Evolutionary conservation across 2,797 vertebrate genomes (phyloP).

Genomic region (Lithobates sylvaticus): DNA sequence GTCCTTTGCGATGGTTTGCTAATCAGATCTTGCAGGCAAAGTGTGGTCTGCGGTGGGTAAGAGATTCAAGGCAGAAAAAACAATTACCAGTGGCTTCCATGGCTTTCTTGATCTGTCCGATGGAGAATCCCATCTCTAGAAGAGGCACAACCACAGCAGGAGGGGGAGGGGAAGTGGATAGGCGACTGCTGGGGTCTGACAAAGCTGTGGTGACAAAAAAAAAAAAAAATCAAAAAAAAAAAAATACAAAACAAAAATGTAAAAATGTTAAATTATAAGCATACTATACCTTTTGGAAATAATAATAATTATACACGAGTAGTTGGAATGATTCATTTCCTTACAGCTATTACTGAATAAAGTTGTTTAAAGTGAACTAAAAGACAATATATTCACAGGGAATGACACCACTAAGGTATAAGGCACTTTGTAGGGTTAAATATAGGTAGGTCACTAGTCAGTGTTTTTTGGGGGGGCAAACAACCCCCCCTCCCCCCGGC

Average conservation of each 20-base stretch:
- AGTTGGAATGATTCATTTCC: too few relatives aligned
- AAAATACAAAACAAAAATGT: too few relatives aligned
- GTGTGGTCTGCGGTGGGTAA: not conserved
- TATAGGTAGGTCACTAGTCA: not conserved
- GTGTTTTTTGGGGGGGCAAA: too few relatives aligned
- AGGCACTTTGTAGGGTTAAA: not conserved
- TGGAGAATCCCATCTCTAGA: slow-evolving; percentile 97
- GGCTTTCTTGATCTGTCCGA: slow-evolving; percentile 95
- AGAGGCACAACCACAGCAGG: slow-evolving; percentile 96
- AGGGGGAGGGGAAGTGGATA: slow-evolving; percentile 95
- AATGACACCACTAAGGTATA: too few relatives aligned
- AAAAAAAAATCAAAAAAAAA: not conserved
- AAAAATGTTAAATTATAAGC: too few relatives aligned
- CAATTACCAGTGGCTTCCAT: slow-evolving; percentile 94
- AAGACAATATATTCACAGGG: too few relatives aligned
- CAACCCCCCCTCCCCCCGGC: too few relatives aligned
- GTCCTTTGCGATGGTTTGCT: too few relatives aligned
- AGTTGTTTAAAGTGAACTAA: too few relatives aligned
- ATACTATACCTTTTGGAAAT: too few relatives aligned
- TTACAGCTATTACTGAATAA: too few relatives aligned
- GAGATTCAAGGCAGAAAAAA: not conserved
- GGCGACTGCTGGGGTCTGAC: slow-evolving; percentile 95
- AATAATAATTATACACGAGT: too few relatives aligned
- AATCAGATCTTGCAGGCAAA: not conserved
- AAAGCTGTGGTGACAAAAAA: slow-evolving; percentile 77